Evolutionary conservation across 1,140 invertebrate species (phyloP), one percentile per base, ranked within the genome.

Genomic region (Arctopsyche grandis): DNA sequence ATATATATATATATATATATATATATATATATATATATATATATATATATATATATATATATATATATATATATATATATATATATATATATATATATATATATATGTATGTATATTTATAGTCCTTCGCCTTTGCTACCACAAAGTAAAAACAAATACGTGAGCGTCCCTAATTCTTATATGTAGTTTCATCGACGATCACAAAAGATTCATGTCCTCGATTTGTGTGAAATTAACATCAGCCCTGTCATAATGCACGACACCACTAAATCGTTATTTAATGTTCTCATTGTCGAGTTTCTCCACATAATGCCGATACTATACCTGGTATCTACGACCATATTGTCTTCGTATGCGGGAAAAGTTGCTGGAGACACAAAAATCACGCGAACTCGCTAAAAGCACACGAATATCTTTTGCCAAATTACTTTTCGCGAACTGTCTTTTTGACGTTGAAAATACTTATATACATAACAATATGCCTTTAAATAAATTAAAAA

Each of bases 251-350:
- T 66, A 66, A 66, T 29, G 63, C 21, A 52, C 16, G 10, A 5
- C 48, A 52, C 63, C 24, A 22, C 63, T 22, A 66, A 66, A 66
- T 66, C 21, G 63, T 29, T 66, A 66, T 66, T 66, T 66, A 22
- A 66, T 66, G 63, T 66, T 26, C 26, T 60, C 24, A 1, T 66
- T 66, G 24, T 66, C 14, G 21, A 19, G 21, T 66, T 52, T 22
- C 9, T 9, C n/a, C n/a, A n/a, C n/a, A n/a, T 66, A 26, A 26
- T 66, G 21, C 24, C 24, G 63, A 24, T 24, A 29, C 14, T 66
- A 26, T 66, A 26, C 24, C 24, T 46, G 44, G 12, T 52, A 52
- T 66, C 9, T 26, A 14, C 14, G 63, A n/a, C 14, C n/a, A 60
- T 66, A 29, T 66, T 66, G 63, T 66, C 63, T 24, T 26, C 24